Percentiles rank a stretch among this genome's conserved stretches.
These are phyloP conservation scores for Eudasyphora cyanicolor DNA, from an alignment of 2,888 invertebrate species.

Conservation along the genomic window DNA sequence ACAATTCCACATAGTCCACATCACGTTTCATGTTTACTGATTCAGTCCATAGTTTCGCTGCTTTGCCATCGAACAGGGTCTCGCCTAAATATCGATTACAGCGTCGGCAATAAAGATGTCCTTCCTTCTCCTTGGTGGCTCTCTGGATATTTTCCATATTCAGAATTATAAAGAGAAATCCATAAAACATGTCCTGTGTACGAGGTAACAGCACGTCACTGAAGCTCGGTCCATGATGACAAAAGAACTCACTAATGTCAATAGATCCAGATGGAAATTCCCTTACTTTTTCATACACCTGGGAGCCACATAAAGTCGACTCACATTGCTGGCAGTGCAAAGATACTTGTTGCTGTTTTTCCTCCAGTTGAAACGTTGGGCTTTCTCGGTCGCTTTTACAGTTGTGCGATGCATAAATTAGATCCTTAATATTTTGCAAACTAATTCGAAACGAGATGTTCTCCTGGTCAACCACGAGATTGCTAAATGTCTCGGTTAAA, in stretches of 20 bases:
- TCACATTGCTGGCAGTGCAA: constrained; percentile 72
- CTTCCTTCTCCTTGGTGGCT: constrained; percentile 64
- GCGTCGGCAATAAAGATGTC: constrained; percentile 72
- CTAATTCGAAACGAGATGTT: constrained; percentile 75
- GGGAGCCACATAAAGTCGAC: constrained; percentile 60
- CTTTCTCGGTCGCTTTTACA: too few relatives aligned
- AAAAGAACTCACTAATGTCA: constrained; percentile 77
- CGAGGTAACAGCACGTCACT: constrained; percentile 71
- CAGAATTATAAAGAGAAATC: constrained; percentile 74
- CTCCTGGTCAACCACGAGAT: constrained; percentile 68
- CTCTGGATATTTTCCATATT: constrained; percentile 52
- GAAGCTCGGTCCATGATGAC: constrained; percentile 72
- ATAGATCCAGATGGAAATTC: constrained; percentile 76
- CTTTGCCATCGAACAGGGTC: constrained; percentile 69
- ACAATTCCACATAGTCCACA: not conserved
- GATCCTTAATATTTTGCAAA: constrained; percentile 66
- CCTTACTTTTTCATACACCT: constrained; percentile 70
- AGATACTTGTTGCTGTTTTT: constrained; percentile 45
- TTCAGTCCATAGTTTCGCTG: constrained; percentile 75
- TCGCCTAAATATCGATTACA: constrained; percentile 73
- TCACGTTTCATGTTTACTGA: constrained; percentile 60
- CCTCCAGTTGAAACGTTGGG: constrained; percentile 65
- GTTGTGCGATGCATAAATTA: too few relatives aligned
- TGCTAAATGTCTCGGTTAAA: constrained; percentile 71
- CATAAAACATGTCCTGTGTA: constrained; percentile 73